Evolutionary conservation across 64 coral and sea anemone species (phyloP).

Genomic region (Actinia tenebrosa): DNA sequence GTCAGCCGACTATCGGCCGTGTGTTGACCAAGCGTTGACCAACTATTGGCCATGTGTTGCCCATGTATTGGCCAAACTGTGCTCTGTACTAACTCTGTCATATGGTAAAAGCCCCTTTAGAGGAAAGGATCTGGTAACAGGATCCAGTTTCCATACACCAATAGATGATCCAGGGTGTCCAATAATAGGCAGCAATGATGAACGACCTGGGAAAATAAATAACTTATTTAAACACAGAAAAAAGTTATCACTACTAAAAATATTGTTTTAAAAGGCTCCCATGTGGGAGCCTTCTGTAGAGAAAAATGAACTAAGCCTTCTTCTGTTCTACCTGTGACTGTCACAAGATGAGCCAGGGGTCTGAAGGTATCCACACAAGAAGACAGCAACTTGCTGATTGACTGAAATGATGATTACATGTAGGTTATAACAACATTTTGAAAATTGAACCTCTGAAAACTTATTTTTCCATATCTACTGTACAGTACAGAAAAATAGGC

Average conservation of each 20-base stretch:
- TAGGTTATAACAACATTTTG: neutral
- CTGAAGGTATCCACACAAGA: constrained; percentile 60
- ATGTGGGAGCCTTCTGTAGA: too few relatives aligned
- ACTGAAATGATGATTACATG: constrained; percentile 19
- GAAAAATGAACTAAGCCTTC: too few relatives aligned
- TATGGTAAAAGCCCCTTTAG: constrained; percentile 89
- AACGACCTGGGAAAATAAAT: constrained; percentile 48
- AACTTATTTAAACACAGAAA: too few relatives aligned
- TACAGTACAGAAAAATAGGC: too few relatives aligned
- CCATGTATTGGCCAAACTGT: too few relatives aligned
- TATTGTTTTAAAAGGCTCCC: too few relatives aligned
- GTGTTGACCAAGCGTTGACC: too few relatives aligned
- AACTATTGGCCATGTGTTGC: too few relatives aligned
- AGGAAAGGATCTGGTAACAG: constrained; percentile 72
- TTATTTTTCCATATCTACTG: too few relatives aligned
- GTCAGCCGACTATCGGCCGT: too few relatives aligned
- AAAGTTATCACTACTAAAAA: too few relatives aligned
- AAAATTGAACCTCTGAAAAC: too few relatives aligned
- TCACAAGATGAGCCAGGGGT: constrained; percentile 58
- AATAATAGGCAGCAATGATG: constrained; percentile 79
- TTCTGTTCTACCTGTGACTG: constrained; percentile 40
- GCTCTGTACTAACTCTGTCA: constrained; percentile 46
- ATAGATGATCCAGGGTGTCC: constrained; percentile 83
- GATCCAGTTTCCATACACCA: constrained; percentile 90
- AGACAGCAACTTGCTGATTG: constrained; percentile 57